Percentiles rank a stretch among this genome's conserved stretches.
Conservation (phyloP, 2,888 invertebrate species). For the Brachyptera risi region DNA sequence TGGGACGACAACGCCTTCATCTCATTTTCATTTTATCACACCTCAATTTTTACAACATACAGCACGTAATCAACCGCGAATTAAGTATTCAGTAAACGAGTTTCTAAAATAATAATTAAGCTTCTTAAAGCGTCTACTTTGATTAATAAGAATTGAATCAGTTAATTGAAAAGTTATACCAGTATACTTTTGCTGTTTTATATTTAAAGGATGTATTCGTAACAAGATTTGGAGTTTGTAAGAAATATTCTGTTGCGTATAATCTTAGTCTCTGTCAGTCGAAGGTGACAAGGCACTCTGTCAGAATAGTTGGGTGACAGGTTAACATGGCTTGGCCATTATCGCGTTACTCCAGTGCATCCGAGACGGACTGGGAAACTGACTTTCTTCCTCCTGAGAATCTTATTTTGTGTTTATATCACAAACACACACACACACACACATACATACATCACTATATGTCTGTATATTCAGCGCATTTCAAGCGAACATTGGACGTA, state of each 20-base stretch:
- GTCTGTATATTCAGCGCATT: no score
- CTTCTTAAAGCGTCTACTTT: background rate
- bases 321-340: constrained; percentile 23
- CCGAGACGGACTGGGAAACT: constrained; percentile 7
- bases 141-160: constrained; percentile 4
- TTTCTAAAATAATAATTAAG: constrained; percentile 5
- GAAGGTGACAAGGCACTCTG: constrained; percentile 22
- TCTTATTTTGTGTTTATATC: no score
- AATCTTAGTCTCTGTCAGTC: constrained; percentile 20
- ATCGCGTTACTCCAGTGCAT: background rate
- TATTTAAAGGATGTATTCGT: background rate
- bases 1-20: background rate
- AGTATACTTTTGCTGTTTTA: background rate
- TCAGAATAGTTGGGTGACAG: constrained; percentile 12
- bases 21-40: background rate
- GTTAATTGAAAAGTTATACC: background rate
- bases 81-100: background rate
- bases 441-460: no score
- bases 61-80: background rate
- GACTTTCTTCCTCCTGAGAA: no score
- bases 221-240: constrained; percentile 9
- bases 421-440: no score
- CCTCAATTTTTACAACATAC: background rate
- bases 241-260: background rate
- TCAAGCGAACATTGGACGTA: no score